These are phyloP conservation scores for Entelurus aequoreus DNA, from an alignment of 2,113 vertebrate species.

Conservation along the genomic window DNA sequence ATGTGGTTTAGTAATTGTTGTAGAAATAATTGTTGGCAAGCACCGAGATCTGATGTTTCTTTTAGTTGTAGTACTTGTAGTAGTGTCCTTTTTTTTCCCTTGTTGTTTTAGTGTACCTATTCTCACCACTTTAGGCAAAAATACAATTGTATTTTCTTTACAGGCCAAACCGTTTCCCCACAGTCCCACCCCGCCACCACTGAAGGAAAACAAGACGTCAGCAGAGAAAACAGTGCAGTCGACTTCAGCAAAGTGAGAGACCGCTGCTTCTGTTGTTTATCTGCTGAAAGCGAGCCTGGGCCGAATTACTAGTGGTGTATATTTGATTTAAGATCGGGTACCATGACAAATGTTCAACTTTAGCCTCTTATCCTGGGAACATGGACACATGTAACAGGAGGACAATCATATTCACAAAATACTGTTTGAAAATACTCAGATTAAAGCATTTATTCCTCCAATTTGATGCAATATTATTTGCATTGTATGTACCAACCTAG, in stretches of 20 bases:
- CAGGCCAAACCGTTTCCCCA: conserved; percentile 92
- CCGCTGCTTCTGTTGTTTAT: conserved; percentile 49
- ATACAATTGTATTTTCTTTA: conserved; percentile 23
- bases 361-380: conserved; percentile 31
- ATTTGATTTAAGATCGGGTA: conserved; percentile 48
- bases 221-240: conserved; percentile 95
- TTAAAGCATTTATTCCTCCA: not conserved
- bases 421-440: not conserved
- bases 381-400: conserved; percentile 1
- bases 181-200: conserved; percentile 82
- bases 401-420: not conserved
- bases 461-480: not conserved
- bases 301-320: conserved; percentile 24
- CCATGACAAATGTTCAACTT: conserved; percentile 27
- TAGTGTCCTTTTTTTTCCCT: too few relatives aligned
- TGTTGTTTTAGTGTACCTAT: not conserved
- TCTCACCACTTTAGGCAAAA: not conserved
- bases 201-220: conserved; percentile 89
- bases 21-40: too few relatives aligned
- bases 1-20: too few relatives aligned
- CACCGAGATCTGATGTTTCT: too few relatives aligned
- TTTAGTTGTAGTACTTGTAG: too few relatives aligned
- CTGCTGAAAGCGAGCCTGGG: conserved; percentile 25
- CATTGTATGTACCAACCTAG: too few relatives aligned
- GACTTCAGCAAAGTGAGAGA: conserved; percentile 94